These are phyloP conservation scores for Dromas ardeola DNA, from an alignment of 2,113 vertebrate genomes.

Conservation along the genomic window DNA sequence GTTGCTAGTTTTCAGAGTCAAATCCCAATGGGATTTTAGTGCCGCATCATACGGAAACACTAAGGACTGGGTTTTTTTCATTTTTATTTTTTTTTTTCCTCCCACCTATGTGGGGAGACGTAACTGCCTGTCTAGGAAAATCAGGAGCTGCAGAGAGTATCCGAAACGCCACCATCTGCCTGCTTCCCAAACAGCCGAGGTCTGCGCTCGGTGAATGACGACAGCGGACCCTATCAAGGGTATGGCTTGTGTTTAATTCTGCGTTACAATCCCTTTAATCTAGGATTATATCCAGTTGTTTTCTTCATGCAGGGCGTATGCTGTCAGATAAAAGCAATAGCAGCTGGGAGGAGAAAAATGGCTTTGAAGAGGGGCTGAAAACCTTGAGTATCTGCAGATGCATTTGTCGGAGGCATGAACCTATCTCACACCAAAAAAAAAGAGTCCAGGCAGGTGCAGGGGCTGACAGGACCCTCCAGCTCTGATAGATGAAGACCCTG, in stretches of 20 bases:
- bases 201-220: constrained; percentile 11
- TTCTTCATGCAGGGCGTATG: constrained; percentile 70
- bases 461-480: constrained; percentile 28
- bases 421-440: not conserved
- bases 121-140: constrained; percentile 33
- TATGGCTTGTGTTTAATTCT: constrained; percentile 49
- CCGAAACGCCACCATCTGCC: constrained; percentile 19
- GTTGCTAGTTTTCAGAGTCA: not conserved
- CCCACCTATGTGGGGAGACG: not conserved
- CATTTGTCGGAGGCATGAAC: not conserved
- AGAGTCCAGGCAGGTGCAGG: not conserved
- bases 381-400: not conserved
- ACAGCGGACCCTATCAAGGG: constrained; percentile 3
- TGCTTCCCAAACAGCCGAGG: not conserved
- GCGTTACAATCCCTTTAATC: constrained; percentile 74
- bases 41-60: not conserved
- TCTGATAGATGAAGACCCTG: constrained; percentile 43
- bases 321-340: constrained; percentile 58
- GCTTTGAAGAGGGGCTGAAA: not conserved
- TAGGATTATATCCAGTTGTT: constrained; percentile 82
- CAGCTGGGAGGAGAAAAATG: not conserved
- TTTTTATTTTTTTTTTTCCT: not conserved
- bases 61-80: not conserved
- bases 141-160: not conserved
- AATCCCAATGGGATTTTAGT: not conserved